phyloP scores from a whole-genome alignment of 2,888 invertebrate species.

The Leptopilina myrica region DNA sequence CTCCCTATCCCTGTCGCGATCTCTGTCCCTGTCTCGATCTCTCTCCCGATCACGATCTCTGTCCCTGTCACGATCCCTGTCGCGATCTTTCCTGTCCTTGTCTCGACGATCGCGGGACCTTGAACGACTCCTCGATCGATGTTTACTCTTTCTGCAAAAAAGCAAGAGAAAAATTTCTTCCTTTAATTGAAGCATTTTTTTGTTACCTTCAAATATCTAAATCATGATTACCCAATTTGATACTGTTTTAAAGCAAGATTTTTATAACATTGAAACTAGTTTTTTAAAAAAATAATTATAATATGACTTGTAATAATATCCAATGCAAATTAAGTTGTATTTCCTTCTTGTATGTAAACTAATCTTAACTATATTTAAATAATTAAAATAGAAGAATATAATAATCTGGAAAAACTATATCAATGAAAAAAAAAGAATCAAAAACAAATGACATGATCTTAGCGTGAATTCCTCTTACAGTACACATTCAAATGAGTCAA shows the following conservation, averaged over 20 bases:
- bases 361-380: no score
- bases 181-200: not conserved
- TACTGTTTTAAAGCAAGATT: no score
- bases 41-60: constrained; percentile 63
- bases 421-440: not conserved
- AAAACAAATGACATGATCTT: not conserved
- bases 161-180: not conserved
- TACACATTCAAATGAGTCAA: constrained; percentile 1
- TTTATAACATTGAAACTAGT: no score
- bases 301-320: no score
- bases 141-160: constrained; percentile 75
- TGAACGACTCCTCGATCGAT: constrained; percentile 74
- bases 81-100: constrained; percentile 72
- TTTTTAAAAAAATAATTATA: no score
- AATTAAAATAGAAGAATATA: no score
- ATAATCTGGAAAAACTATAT: no score
- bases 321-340: no score
- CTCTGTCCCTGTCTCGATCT: constrained; percentile 51
- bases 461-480: constrained; percentile 8
- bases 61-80: constrained; percentile 56
- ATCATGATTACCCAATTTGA: no score
- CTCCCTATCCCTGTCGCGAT: constrained; percentile 66
- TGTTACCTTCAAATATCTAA: not conserved
- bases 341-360: no score
- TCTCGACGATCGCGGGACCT: constrained; percentile 80